phyloP scores from a whole-genome alignment of 2,113 vertebrate species.

The Neolamprologus variostigma region DNA sequence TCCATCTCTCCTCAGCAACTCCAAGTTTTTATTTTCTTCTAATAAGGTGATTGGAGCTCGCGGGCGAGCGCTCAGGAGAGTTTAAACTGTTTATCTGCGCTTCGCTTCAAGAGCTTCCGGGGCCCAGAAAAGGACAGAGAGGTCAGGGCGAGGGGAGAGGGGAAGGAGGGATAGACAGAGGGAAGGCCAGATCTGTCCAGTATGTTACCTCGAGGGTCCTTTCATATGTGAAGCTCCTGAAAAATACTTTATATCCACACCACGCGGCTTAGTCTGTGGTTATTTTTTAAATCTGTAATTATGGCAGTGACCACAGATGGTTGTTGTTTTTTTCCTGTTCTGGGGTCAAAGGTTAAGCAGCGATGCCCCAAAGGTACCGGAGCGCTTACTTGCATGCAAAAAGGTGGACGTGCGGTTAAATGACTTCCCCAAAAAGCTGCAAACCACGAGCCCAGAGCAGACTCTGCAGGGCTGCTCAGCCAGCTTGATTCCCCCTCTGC shows the following conservation, averaged over 20 bases:
- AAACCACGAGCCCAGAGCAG: neutral
- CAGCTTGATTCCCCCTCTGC: slow-evolving; percentile 8
- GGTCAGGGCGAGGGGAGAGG: slow-evolving; percentile 47
- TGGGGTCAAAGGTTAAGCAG: slow-evolving; percentile 27
- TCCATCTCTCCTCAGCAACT: slow-evolving; percentile 1
- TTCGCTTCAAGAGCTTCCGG: slow-evolving; percentile 64
- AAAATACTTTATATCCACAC: neutral
- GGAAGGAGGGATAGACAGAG: neutral
- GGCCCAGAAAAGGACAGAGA: slow-evolving; percentile 51
- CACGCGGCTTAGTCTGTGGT: neutral
- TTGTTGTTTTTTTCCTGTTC: neutral
- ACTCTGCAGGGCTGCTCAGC: slow-evolving; percentile 16
- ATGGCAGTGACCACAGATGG: slow-evolving; percentile 26
- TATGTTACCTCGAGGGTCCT: slow-evolving; percentile 25
- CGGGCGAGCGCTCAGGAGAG: slow-evolving; percentile 49
- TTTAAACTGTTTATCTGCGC: slow-evolving; percentile 66
- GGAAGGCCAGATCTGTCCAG: slow-evolving; percentile 14
- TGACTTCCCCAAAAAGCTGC: neutral
- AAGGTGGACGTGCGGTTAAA: neutral
- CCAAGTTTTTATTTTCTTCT: slow-evolving; percentile 48
- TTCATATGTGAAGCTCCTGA: neutral
- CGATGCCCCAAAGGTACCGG: neutral
- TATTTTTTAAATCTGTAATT: slow-evolving; percentile 7
- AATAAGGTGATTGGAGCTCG: slow-evolving; percentile 61
- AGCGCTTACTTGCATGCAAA: neutral